Base-by-base conservation (phyloP, 2,113 vertebrate species). In the Cryptomyrus ogoouensis region DNA sequence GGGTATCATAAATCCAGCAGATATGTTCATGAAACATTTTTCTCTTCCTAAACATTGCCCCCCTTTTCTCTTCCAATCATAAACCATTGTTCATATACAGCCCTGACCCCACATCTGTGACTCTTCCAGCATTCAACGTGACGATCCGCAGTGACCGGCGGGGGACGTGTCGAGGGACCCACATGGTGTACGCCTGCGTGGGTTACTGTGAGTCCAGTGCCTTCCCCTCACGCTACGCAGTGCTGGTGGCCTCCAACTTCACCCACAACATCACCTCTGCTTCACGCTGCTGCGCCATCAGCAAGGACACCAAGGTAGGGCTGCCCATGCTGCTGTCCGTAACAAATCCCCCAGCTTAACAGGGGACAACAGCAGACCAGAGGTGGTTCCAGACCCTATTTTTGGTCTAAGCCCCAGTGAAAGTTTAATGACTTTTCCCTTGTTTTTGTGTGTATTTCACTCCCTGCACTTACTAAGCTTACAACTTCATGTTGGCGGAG, bases 201-300 rank as follows among this genome's bases (percentile, higher is more conserved):
- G 97, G 97, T 85, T 96, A 97, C 94, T 98, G 97, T 0, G 97
- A 98, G 91, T 98, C 97, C 88, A 97, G 97, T 0, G 97, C 97
- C 83, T 98, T 98, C 91, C 97, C 97, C 0, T 98, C 97, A 52
- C 94, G 96, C 31, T 96, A 96, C 94, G 97, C 97, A 0, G 97
- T 98, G 58, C 95, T 97, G 92, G 93, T 95, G 92, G 97, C 97
- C 56, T 98, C 97, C 85, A 95, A 96, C 93, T 98, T 96, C 92
- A 96, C 95, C 39, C 97, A 96, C 94, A 98, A 97, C 91, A 94
- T 97, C 95, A 98, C 97, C 24, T 98, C 97, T 0, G 92, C 96
- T 1, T 97, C 97, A 0, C 95, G 95, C 46, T 98, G 97, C 95
- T 98, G 97, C 91, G 97, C 97, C 94, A 97, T 98, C 94, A 95